phyloP scores from a whole-genome alignment of 2,797 vertebrate species.

The Pteropus rufus region DNA sequence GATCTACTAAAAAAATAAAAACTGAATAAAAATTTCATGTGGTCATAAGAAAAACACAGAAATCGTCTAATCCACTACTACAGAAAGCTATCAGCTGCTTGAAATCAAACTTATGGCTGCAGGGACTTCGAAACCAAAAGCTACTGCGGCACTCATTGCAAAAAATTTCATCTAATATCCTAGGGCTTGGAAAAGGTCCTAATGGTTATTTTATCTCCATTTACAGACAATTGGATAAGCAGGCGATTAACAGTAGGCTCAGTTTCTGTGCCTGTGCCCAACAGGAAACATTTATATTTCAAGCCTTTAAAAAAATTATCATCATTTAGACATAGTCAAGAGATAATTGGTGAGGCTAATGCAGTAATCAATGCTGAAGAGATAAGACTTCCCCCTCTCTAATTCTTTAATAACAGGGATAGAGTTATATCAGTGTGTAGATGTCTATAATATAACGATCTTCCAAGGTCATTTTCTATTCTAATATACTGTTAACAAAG shows the following conservation, averaged over 20 bases:
- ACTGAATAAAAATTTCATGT: background rate
- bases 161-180: background rate
- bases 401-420: background rate
- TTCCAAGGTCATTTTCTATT: background rate
- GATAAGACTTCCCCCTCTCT: background rate
- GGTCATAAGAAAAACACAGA: background rate
- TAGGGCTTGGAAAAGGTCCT: slow-evolving; percentile 3
- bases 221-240: slow-evolving; percentile 10
- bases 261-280: background rate
- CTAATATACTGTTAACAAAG: background rate
- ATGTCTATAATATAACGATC: background rate
- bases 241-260: background rate
- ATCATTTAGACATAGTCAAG: background rate
- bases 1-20: background rate
- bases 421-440: background rate
- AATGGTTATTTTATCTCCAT: slow-evolving; percentile 36
- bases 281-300: background rate
- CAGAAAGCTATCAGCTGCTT: background rate
- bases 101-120: background rate
- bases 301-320: background rate
- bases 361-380: background rate
- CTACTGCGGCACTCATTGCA: background rate
- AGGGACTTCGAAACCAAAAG: background rate
- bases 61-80: background rate
- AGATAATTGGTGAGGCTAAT: background rate